These are phyloP conservation scores for Caenorhabditis imperialis DNA, from an alignment of 2,888 invertebrate species.

Conservation along the genomic window DNA sequence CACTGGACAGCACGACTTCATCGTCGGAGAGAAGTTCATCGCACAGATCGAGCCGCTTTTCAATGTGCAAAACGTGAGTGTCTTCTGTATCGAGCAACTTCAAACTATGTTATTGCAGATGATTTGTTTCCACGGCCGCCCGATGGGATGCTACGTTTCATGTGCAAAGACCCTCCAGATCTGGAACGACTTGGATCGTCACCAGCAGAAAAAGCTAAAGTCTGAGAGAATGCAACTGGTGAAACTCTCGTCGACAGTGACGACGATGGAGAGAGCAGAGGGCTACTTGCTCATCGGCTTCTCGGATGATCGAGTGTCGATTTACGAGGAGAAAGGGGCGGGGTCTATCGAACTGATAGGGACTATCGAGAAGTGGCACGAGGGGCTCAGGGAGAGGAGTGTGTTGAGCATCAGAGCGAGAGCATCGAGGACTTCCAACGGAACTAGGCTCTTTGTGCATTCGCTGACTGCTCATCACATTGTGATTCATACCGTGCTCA, in stretches of 20 bases:
- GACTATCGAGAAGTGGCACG: constrained; percentile 51
- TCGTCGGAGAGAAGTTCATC: constrained; percentile 61
- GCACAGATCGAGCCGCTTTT: constrained; percentile 65
- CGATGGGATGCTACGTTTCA: constrained; percentile 64
- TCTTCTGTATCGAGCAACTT: neutral
- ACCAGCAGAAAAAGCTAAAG: constrained; percentile 66
- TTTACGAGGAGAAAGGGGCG: constrained; percentile 58
- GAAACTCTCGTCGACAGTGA: constrained; percentile 36
- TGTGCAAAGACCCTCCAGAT: constrained; percentile 62
- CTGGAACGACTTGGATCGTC: constrained; percentile 67
- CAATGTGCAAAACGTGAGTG: constrained; percentile 46
- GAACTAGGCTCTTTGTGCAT: constrained; percentile 56
- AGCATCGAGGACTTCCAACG: constrained; percentile 39
- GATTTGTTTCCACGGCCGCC: constrained; percentile 64
- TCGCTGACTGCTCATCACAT: constrained; percentile 51
- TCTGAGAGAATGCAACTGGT: constrained; percentile 64
- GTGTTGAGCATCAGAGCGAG: constrained; percentile 40
- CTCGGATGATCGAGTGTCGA: constrained; percentile 55
- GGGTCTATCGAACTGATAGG: constrained; percentile 50
- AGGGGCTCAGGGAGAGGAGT: constrained; percentile 26
- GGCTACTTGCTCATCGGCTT: constrained; percentile 57
- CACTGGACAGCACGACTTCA: constrained; percentile 62
- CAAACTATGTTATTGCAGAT: constrained; percentile 34
- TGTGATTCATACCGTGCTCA: constrained; percentile 40
- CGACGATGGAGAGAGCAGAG: constrained; percentile 51